These are phyloP conservation scores for Andrena bicolor DNA, from an alignment of 2,888 invertebrate species.

Conservation along the genomic window DNA sequence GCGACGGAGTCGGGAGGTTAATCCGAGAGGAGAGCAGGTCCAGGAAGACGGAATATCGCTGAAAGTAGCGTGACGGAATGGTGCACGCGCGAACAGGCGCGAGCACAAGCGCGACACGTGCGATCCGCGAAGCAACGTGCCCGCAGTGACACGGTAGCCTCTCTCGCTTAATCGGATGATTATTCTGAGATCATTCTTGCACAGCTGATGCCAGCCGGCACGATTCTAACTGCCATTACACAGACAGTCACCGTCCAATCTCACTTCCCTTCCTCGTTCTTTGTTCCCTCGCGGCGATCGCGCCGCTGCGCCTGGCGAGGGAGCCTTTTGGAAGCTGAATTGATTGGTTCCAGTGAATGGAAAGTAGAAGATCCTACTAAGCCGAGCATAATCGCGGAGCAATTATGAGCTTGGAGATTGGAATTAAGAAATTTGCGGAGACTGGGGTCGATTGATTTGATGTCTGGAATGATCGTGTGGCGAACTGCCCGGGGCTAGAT, in stretches of 20 bases:
- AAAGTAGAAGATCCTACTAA: too few species aligned
- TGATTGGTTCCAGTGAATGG: too few species aligned
- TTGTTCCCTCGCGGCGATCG: slow-evolving; percentile 22
- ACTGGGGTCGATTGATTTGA: too few species aligned
- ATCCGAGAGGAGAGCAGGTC: too few species aligned
- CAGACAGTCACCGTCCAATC: slow-evolving; percentile 47
- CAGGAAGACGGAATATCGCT: not conserved
- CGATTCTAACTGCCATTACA: slow-evolving; percentile 63
- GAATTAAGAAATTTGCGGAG: too few species aligned
- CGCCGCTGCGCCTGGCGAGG: not conserved
- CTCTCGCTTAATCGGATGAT: slow-evolving; percentile 82
- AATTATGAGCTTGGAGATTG: too few species aligned
- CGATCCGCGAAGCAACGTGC: slow-evolving; percentile 60
- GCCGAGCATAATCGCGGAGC: too few species aligned
- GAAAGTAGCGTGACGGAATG: slow-evolving; percentile 22
- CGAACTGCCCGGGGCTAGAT: too few species aligned
- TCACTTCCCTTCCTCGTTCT: slow-evolving; percentile 39
- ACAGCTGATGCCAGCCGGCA: slow-evolving; percentile 70
- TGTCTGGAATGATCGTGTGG: too few species aligned
- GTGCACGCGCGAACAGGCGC: slow-evolving; percentile 19
- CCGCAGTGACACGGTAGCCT: slow-evolving; percentile 76
- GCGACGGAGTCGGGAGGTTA: too few species aligned
- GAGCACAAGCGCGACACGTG: slow-evolving; percentile 48
- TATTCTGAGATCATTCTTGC: slow-evolving; percentile 82
- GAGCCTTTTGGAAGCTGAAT: not conserved